Conservation (phyloP, 2,797 vertebrate species). For the Oceanodroma leucorhoa region DNA sequence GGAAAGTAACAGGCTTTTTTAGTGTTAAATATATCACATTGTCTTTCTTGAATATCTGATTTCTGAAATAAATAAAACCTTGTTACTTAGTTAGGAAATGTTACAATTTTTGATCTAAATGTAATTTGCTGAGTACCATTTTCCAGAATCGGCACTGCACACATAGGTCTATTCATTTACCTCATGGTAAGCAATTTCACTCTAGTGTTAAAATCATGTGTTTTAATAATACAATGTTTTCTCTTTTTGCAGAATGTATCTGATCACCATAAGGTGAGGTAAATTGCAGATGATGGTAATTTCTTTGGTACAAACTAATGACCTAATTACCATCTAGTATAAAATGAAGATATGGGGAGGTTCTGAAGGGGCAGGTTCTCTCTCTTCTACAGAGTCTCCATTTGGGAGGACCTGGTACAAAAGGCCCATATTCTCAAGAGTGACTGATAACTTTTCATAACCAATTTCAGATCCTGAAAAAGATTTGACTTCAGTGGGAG, state of each 20-base stretch:
- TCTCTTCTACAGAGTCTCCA: background rate
- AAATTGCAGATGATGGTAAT: background rate
- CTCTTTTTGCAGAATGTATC: background rate
- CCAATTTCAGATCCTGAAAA: background rate
- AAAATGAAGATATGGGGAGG: background rate
- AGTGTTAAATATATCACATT: background rate
- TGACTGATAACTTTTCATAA: background rate
- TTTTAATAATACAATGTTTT: background rate
- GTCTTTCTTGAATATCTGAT: background rate
- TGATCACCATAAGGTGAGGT: background rate
- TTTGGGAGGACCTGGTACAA: background rate
- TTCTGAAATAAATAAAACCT: background rate
- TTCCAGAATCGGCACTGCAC: background rate
- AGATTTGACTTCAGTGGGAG: background rate
- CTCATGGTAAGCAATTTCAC: background rate
- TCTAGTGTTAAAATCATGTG: background rate
- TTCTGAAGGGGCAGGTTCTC: background rate
- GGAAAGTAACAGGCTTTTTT: background rate
- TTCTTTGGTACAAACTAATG: background rate
- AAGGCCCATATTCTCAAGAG: background rate
- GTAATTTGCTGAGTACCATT: background rate
- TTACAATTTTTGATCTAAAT: background rate
- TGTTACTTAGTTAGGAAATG: background rate
- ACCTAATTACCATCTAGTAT: background rate
- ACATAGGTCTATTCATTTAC: background rate